Evolutionary conservation across 2,888 invertebrate species (phyloP).

Genomic region (Macrophya annulata): DNA sequence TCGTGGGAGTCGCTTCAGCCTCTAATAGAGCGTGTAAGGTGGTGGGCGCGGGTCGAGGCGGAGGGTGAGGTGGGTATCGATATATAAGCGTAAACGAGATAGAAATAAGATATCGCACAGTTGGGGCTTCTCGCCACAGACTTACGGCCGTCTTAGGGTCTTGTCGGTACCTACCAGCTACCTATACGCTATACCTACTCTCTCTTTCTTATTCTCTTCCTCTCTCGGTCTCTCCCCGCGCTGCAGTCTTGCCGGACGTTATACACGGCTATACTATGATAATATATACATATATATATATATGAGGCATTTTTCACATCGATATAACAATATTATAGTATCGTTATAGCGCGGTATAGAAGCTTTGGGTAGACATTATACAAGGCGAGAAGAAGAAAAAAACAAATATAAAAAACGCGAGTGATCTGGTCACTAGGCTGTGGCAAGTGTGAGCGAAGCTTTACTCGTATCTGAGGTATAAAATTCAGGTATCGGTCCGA

Average conservation of each 20-base stretch:
- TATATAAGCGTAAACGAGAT: conserved; percentile 54
- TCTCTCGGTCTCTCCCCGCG: too few species aligned
- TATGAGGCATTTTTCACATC: conserved; percentile 30
- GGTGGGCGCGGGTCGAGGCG: neutral
- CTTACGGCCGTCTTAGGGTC: conserved; percentile 71
- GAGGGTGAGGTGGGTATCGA: conserved; percentile 22
- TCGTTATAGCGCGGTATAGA: neutral
- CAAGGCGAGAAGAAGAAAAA: neutral
- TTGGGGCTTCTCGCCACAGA: conserved; percentile 77
- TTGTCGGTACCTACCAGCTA: conserved; percentile 24
- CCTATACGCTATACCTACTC: neutral
- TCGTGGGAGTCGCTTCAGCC: conserved; percentile 45
- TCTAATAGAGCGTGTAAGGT: conserved; percentile 54
- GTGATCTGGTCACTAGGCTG: neutral
- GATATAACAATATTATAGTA: neutral
- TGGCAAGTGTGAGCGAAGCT: conserved; percentile 2
- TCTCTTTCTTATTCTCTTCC: too few species aligned
- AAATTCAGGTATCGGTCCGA: conserved; percentile 53
- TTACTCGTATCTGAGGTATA: conserved; percentile 37
- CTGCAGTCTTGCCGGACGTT: conserved; percentile 3
- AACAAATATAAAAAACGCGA: too few species aligned
- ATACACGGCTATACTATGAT: neutral
- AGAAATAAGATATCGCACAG: conserved; percentile 76
- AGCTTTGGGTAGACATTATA: neutral
- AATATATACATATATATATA: too few species aligned